Evolutionary conservation across 1,140 invertebrate genomes (phyloP), one percentile per base, ranked within the genome.

Genomic region (silkworm (Bombyx mori)): DNA sequence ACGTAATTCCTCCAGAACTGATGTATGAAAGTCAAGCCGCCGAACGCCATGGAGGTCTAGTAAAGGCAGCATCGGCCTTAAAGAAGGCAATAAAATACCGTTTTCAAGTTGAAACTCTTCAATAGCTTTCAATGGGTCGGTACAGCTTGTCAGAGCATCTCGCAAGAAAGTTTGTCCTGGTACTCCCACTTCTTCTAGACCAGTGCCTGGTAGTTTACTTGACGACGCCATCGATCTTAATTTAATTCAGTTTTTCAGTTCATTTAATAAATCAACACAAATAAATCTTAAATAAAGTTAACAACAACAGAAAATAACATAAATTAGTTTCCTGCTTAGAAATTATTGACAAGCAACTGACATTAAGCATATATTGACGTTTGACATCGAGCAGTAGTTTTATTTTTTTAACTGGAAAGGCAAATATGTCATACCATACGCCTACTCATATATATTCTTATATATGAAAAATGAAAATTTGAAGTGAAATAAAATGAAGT

Each of bases 101-200:
- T 98, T 98, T 85, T 97, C 94, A 42, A 96, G 93, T 90, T 99
- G 98, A 90, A 99, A 99, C 88, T 98, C 97, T 90, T 98, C 96
- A 67, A 99, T 99, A 47, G 97, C 97, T 89, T 97, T 97, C 3
- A 99, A 78, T 10, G 97, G 97, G 90, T 99, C 97, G 1, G 96
- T 96, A 80, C 97, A 99, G 74, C 96, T 98, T 26, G 97, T 98
- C 3, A 99, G 89, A 50, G 97, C 94, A 81, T 99, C 96, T 60
- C 96, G 91, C 8, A 99, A 88, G 80, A 93, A 97, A 46, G 92
- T 92, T 73, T 97, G 94, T 0, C 97, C 98, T 8, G 97, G 94
- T 61, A 99, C 96, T 43, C 96, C 97, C 10, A 98, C 91, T 61
- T 97, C 95, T 88, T 98, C 97, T 57, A 99, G 72, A 2, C 90